Evolutionary conservation across 2,113 vertebrate species (phyloP).

Genomic region (Brienomyrus brachyistius): DNA sequence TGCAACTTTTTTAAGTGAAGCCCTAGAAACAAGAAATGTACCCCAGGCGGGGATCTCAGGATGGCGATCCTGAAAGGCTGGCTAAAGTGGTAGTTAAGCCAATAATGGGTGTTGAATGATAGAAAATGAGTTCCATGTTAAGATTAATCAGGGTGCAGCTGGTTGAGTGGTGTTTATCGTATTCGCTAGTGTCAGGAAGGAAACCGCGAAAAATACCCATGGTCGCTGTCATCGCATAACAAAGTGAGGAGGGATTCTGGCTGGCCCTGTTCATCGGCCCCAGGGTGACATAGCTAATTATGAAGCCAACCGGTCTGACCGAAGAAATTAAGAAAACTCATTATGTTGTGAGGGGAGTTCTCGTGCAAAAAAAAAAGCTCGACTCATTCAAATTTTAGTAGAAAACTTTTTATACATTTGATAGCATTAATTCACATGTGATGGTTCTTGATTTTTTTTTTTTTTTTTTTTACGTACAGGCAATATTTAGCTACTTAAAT

Average conservation of each 20-base stretch:
- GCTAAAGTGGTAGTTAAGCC: conserved; percentile 16
- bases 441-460: not conserved
- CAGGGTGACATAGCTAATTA: not conserved
- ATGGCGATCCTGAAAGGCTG: conserved; percentile 22
- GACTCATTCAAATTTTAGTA: not conserved
- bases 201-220: not conserved
- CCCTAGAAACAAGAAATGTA: not conserved
- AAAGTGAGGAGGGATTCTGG: not conserved
- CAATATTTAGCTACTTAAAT: not conserved
- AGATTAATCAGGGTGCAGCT: not conserved
- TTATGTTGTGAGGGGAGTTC: not conserved
- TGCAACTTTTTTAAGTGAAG: not conserved
- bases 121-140: conserved; percentile 20
- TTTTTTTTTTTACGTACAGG: not conserved
- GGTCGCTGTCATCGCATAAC: not conserved
- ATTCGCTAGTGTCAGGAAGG: not conserved
- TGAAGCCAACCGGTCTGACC: not conserved
- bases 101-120: conserved; percentile 40
- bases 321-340: not conserved
- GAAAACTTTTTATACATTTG: not conserved
- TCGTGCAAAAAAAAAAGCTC: not conserved
- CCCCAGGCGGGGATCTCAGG: conserved; percentile 10
- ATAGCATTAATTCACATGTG: not conserved
- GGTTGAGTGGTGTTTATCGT: not conserved
- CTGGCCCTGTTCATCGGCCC: not conserved